Percentiles rank a stretch among this genome's conserved stretches.
phyloP scores from a whole-genome alignment of 2,113 vertebrate species.

The Pteruthius melanotis region DNA sequence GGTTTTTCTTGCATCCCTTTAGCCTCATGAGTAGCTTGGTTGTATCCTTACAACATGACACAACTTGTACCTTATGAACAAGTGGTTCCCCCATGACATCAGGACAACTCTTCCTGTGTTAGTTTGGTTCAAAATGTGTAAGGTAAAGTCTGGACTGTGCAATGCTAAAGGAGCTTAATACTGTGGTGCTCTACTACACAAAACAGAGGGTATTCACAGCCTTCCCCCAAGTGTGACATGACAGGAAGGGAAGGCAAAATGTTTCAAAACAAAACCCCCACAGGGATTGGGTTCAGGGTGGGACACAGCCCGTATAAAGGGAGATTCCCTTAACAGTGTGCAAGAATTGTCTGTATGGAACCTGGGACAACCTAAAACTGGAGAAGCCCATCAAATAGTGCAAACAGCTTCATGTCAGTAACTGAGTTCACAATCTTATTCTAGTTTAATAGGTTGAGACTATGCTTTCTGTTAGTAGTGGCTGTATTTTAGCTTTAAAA shows the following conservation, averaged over 20 bases:
- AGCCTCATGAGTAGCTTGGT: background rate
- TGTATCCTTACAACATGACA: background rate
- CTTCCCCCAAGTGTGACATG: background rate
- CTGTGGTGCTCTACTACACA: background rate
- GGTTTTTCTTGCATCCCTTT: background rate
- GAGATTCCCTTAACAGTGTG: background rate
- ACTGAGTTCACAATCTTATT: background rate
- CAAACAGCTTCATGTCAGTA: background rate
- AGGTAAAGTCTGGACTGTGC: background rate
- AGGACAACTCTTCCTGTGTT: background rate
- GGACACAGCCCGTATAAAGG: background rate
- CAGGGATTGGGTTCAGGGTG: accelerated
- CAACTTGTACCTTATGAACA: background rate
- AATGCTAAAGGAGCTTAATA: background rate
- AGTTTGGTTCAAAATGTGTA: background rate
- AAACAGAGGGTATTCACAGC: background rate
- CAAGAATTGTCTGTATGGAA: background rate
- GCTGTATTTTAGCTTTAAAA: background rate
- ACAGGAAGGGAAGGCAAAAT: background rate
- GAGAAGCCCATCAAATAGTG: background rate
- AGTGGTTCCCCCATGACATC: background rate
- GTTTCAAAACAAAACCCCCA: background rate
- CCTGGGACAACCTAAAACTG: background rate
- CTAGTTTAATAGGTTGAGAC: background rate
- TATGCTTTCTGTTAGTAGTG: background rate